These are phyloP conservation scores for Chalcis sispes DNA, from an alignment of 2,888 invertebrate genomes.

Conservation along the genomic window DNA sequence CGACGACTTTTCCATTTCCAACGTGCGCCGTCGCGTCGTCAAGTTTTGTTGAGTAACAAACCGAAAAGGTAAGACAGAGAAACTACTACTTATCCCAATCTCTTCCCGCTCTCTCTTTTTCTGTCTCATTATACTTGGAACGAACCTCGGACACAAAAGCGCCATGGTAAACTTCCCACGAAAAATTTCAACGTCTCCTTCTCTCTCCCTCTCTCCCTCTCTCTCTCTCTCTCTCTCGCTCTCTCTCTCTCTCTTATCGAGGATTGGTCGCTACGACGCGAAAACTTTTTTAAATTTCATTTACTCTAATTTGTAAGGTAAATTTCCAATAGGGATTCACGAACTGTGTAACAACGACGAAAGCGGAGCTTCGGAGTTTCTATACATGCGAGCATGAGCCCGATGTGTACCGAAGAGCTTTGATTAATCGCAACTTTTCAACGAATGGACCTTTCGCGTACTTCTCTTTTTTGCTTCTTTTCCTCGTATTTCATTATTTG, in stretches of 20 bases:
- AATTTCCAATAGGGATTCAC: slow-evolving; percentile 73
- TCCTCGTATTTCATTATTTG: background rate
- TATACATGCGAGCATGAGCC: too few relatives aligned
- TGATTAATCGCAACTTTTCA: too few relatives aligned
- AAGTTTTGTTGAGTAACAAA: slow-evolving; percentile 12
- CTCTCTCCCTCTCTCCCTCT: too few relatives aligned
- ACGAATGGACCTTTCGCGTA: background rate
- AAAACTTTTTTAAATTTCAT: slow-evolving; percentile 73
- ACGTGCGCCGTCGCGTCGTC: slow-evolving; percentile 14
- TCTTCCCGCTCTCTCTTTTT: slow-evolving; percentile 60
- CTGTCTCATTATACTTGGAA: slow-evolving; percentile 70
- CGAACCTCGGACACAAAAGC: slow-evolving; percentile 70
- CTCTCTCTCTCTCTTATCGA: too few relatives aligned
- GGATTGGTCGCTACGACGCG: slow-evolving; percentile 60
- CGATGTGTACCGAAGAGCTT: too few relatives aligned
- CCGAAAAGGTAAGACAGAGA: slow-evolving; percentile 3
- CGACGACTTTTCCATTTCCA: background rate
- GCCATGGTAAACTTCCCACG: slow-evolving; percentile 58
- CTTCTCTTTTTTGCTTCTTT: background rate
- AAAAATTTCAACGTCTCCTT: slow-evolving; percentile 65
- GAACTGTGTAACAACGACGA: slow-evolving; percentile 37
- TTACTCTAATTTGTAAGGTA: slow-evolving; percentile 74
- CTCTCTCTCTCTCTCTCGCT: too few relatives aligned
- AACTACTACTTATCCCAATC: background rate
- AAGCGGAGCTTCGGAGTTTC: too few relatives aligned